Evolutionary conservation across 2,797 vertebrate species (phyloP).

Genomic region (Microctenopoma stevenorrisi): DNA sequence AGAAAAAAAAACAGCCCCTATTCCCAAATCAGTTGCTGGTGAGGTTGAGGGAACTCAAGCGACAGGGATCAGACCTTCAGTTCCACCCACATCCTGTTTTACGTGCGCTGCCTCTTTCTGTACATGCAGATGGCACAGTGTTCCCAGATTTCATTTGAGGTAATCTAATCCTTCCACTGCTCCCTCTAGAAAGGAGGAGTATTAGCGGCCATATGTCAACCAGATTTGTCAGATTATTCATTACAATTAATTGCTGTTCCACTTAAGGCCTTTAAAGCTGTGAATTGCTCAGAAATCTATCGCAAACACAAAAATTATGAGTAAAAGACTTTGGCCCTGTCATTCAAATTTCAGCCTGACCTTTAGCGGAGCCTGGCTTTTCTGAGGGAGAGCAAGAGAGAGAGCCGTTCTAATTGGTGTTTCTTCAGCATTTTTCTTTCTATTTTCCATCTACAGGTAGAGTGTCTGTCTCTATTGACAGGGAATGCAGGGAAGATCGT

Average conservation of each 20-base stretch:
- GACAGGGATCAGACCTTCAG: constrained; percentile 88
- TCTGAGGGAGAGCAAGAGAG: constrained; percentile 94
- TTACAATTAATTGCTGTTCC: constrained; percentile 99
- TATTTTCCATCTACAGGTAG: constrained; percentile 90
- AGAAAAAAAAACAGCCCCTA: constrained; percentile 65
- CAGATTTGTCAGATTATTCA: constrained; percentile 99
- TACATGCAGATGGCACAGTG: constrained; percentile 98
- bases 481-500: constrained; percentile 79
- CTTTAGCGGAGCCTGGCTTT: constrained; percentile 99
- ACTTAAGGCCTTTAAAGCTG: constrained; percentile 99
- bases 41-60: constrained; percentile 84
- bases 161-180: constrained; percentile 99
- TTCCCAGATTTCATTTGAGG: constrained; percentile 99
- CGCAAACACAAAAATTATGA: constrained; percentile 99
- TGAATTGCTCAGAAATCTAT: constrained; percentile 99
- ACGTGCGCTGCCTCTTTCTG: constrained; percentile 87
- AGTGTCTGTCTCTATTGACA: constrained; percentile 88
- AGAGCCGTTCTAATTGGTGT: constrained; percentile 99
- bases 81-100: constrained; percentile 92
- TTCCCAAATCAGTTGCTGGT: constrained; percentile 90
- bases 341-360: constrained; percentile 99
- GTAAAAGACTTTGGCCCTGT: constrained; percentile 99
- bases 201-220: constrained; percentile 99
- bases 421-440: constrained; percentile 76
- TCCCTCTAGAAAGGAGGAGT: constrained; percentile 99